Evolutionary conservation across 2,888 invertebrate genomes (phyloP), one percentile per base, ranked within the genome.

Genomic region (Lagria hirta): DNA sequence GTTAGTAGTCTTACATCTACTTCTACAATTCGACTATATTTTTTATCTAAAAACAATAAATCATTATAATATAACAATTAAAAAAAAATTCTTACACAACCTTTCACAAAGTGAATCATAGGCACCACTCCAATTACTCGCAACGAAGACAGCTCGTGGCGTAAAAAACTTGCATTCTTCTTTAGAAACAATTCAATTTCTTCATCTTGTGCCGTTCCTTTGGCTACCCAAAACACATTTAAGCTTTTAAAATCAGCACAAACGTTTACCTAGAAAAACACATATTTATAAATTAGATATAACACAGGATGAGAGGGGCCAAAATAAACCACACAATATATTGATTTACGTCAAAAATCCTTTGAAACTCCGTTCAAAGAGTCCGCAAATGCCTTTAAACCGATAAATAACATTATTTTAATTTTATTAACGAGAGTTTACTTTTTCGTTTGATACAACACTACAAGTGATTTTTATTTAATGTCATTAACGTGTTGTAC

Each of bases 81-180:
- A 24, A 17, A 29, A 28, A 15, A 24, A 40, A 12, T 16, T 27
- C 7, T 8, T 11, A 21, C 27, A 27, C 27, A 56, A 79, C 82
- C 82, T 76, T 81, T 83, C 1, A 87, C 77, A 75, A 91, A 91
- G 21, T 74, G 64, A 42, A 91, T 81, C 44, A 76, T 78, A 3
- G 90, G 90, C 20, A 90, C 82, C 50, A 80, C 75, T 5, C 90
- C 89, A 76, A 90, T 84, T 1, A 89, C 71, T 47, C 80, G 73
- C 1, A 89, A 70, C 42, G 83, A 82, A 1, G 85, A 82, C 2
- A 91, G 72, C 61, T 88, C 84, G 64, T 88, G 85, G 12, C 86
- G 73, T 20, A 91, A 61, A 4, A 72, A 63, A 1, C 81, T 80
- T 0, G 82, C 80, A 49, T 75, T 73, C 28, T 71, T 73, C 23